Evolutionary conservation across 2,888 invertebrate genomes (phyloP).

Genomic region (Tribolium freemani): DNA sequence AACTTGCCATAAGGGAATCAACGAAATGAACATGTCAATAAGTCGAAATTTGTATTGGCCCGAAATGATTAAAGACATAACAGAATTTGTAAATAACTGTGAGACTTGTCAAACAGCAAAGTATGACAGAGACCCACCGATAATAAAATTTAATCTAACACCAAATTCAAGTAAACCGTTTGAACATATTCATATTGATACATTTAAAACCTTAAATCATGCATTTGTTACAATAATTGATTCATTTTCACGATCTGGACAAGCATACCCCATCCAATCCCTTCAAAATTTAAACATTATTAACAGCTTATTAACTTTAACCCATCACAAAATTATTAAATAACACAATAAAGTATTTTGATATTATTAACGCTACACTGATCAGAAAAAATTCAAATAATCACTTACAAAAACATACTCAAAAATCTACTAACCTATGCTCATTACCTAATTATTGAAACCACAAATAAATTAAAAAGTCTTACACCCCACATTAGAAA

Average conservation of each 20-base stretch:
- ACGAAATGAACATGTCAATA: neutral
- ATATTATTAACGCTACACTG: neutral
- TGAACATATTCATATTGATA: slow-evolving; percentile 52
- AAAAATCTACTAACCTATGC: neutral
- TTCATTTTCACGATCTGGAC: slow-evolving; percentile 39
- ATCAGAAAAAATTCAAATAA: neutral
- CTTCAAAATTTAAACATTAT: slow-evolving; percentile 7
- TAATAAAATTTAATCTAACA: slow-evolving; percentile 47
- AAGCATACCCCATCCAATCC: slow-evolving; percentile 42
- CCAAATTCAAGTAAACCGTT: slow-evolving; percentile 50
- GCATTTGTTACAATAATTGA: slow-evolving; percentile 46
- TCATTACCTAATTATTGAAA: neutral
- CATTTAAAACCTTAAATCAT: slow-evolving; percentile 45
- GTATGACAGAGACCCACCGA: slow-evolving; percentile 47
- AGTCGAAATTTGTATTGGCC: slow-evolving; percentile 39
- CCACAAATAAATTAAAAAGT: neutral
- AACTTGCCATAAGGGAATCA: slow-evolving; percentile 23
- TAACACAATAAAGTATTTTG: neutral
- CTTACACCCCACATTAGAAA: too few species aligned
- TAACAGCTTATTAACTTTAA: neutral
- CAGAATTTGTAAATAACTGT: slow-evolving; percentile 41
- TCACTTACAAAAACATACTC: too few species aligned
- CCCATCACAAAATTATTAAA: neutral
- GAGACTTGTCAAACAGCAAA: slow-evolving; percentile 46
- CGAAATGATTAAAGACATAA: slow-evolving; percentile 32